Evolutionary conservation across 1,140 invertebrate species (phyloP), one percentile per base, ranked within the genome.

Genomic region (Adoxophyes honmai): DNA sequence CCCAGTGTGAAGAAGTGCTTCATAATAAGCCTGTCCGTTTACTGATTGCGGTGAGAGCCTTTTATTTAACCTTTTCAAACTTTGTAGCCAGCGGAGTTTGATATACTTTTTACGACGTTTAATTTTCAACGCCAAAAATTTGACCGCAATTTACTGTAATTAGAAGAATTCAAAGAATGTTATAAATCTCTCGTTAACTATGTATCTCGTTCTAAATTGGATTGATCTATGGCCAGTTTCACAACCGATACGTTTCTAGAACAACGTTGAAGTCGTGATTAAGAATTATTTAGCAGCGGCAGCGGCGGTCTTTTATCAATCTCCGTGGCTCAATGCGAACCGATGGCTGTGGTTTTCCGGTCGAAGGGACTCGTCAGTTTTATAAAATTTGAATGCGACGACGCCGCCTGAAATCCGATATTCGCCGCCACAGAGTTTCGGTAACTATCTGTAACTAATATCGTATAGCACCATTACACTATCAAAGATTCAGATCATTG

Each of bases 331-430:
- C 11, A 5, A 48, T 28, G 21, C 2, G 56, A 60, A 33, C 57
- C 57, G 60, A 62, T 63, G 63, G 57, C 66, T 65, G 71, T 60
- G 68, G 70, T 73, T 78, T 74, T 65, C 73, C 62, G 78, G 70
- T 70, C 68, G 61, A 71, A 65, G 62, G 57, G 44, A 57, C 38
- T 72, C 59, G 67, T 68, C 65, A 59, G 56, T 10, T 34, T 16
- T 65, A 59, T 72, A 60, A 66, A 70, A 70, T 73, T 68, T 66
- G 57, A 64, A 64, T 66, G 58, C 60, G 60, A 21, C 33, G 13
- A 35, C 60, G 56, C 56, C 67, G 55, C 58, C 52, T 62, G 75
- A 71, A 64, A 75, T 74, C 52, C 60, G 64, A 81, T 76, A 76
- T 51, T 15, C 39, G 33, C 61, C 42, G 56, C 62, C 55, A 55